phyloP scores from a whole-genome alignment of 2,113 vertebrate genomes.

The Labeo catla region DNA sequence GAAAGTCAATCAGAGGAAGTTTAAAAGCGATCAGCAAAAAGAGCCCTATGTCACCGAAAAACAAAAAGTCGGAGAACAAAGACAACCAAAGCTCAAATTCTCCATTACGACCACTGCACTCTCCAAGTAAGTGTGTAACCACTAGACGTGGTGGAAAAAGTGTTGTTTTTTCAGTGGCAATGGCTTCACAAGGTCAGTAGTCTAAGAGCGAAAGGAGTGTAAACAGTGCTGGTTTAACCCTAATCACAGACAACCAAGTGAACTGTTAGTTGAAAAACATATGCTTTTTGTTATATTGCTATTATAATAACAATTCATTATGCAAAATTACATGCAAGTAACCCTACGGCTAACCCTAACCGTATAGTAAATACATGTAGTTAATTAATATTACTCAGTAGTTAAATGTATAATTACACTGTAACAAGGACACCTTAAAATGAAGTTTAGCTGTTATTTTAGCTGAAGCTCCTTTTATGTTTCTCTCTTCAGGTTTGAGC shows the following conservation, averaged over 20 bases:
- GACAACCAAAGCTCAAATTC: slow-evolving; percentile 12
- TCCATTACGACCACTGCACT: slow-evolving; percentile 12
- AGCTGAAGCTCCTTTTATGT: background rate
- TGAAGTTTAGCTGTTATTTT: background rate
- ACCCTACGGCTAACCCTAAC: too few species aligned
- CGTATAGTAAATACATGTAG: too few species aligned
- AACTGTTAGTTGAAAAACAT: background rate
- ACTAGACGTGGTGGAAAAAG: background rate
- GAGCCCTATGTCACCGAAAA: slow-evolving; percentile 30
- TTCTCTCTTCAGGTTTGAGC: slow-evolving; percentile 53
- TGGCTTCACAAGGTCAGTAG: slow-evolving; percentile 52
- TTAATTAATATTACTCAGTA: too few species aligned
- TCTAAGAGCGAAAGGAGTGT: background rate
- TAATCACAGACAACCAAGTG: background rate
- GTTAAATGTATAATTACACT: too few species aligned
- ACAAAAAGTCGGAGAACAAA: slow-evolving; percentile 52
- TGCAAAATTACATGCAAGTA: too few species aligned
- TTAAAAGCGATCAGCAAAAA: background rate
- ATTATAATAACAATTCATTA: too few species aligned
- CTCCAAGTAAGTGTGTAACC: slow-evolving; percentile 66
- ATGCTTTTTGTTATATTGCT: too few species aligned
- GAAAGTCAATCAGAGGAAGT: slow-evolving; percentile 53
- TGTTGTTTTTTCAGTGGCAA: background rate
- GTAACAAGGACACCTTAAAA: too few species aligned
- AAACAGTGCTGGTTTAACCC: background rate